Base-by-base conservation (phyloP, 2,113 vertebrate species). In the Phasianus colchicus region DNA sequence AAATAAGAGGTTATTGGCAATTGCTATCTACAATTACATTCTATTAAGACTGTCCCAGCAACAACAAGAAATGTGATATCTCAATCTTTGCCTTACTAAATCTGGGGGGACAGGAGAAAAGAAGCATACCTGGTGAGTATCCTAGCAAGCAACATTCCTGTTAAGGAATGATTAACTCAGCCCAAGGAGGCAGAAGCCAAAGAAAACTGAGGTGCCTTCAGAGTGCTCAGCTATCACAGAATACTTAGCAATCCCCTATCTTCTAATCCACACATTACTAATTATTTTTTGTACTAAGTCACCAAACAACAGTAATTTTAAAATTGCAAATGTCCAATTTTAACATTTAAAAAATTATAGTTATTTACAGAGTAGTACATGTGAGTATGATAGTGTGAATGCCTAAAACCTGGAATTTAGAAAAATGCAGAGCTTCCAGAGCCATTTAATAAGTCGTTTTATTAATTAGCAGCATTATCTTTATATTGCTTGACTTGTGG, bases 1-100 rank as follows among this genome's bases (percentile, higher is more conserved):
- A 70, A 92, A 76, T 76, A 13, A 52, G 75, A 84, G 11, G 54
- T 85, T 94, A 50, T 54, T 91, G 74, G 81, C 83, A 86, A 88
- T 66, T 89, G 60, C 67, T 76, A 6, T 16, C 76, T 82, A 58
- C 21, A 66, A 58, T 65, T 94, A 96, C 96, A 92, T 84, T 94
- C 80, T 74, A 55, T 83, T 81, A 97, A 93, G 64, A 78, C 72
- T 94, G 60, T 86, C 97, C 95, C 92, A 90, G 92, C 81, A 91
- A 93, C 61, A 89, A 91, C 48, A 83, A 73, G 71, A 38, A 82
- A 87, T 18, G 3, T 45, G 60, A 66, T 86, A 77, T 88, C 88
- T 94, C 92, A 92, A 10, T 64, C 79, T 86, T 89, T 89, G 47
- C 75, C 86, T 93, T 94, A 74, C 75, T 77, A 69, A 90, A 90